A percentile compares a stretch with the other conserved stretches of the same genome.
phyloP scores from a whole-genome alignment of 2,888 invertebrate species.

The Drepanosiphum platanoidis region DNA sequence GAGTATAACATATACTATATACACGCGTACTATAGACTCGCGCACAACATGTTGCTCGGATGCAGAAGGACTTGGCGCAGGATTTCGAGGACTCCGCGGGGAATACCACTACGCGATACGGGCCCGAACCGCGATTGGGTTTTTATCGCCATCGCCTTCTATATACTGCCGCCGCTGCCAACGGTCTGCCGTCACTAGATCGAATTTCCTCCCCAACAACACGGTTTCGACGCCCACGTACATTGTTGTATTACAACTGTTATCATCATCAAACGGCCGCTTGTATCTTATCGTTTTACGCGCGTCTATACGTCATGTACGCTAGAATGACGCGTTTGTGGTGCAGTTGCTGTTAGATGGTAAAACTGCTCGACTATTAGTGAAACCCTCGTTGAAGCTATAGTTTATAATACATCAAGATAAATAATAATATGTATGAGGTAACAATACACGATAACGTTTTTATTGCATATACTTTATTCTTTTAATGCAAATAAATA shows the following conservation, averaged over 20 bases:
- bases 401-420: no score
- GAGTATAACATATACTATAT: no score
- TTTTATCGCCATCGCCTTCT: background rate
- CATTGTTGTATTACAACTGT: background rate
- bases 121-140: background rate
- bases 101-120: background rate
- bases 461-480: no score
- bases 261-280: background rate
- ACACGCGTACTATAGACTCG: background rate
- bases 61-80: background rate
- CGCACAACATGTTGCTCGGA: background rate
- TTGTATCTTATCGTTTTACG: background rate
- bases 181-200: background rate
- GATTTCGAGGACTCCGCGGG: conserved; percentile 7
- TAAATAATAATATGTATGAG: no score
- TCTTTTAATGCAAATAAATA: no score
- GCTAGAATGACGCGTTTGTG: no score
- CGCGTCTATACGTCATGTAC: background rate
- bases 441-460: no score
- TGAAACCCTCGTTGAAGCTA: no score
- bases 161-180: background rate
- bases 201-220: background rate
- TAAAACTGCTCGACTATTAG: no score
- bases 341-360: no score
- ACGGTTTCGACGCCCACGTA: background rate